These are phyloP conservation scores for Papilio polyxenes DNA, from an alignment of 1,140 invertebrate genomes.

Conservation along the genomic window DNA sequence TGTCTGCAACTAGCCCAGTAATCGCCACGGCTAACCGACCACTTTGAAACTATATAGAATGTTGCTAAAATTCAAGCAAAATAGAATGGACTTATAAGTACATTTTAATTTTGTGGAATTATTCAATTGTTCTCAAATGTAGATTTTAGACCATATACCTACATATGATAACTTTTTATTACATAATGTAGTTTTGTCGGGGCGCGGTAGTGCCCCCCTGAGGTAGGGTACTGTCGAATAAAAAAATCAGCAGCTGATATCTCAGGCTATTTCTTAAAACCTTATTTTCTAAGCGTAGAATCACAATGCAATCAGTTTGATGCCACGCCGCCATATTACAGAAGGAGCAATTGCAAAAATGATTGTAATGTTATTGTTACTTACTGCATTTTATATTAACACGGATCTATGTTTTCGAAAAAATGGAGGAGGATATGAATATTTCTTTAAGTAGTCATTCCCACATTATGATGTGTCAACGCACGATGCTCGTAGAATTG, in stretches of 20 bases:
- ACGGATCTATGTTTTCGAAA: constrained; percentile 32
- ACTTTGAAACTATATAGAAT: constrained; percentile 4
- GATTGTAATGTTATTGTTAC: constrained; percentile 55
- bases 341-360: constrained; percentile 57
- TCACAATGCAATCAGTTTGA: constrained; percentile 49
- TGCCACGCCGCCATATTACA: constrained; percentile 52
- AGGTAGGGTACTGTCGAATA: neutral
- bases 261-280: constrained; percentile 27
- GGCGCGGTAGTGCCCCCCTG: neutral
- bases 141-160: neutral
- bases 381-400: constrained; percentile 56
- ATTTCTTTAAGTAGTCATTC: no score
- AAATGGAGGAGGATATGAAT: constrained; percentile 20
- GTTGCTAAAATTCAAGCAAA: constrained; percentile 10
- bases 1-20: constrained; percentile 59
- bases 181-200: no score
- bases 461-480: no score
- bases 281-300: constrained; percentile 44
- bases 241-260: neutral
- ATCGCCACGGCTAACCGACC: constrained; percentile 42
- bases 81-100: neutral
- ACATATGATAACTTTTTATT: no score
- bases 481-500: no score
- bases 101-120: constrained; percentile 3
- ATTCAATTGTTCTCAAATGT: neutral